A percentile compares a stretch with the other conserved stretches of the same genome.
Evolutionary conservation across 2,113 vertebrate genomes (phyloP).

Genomic region (Cairina moschata): DNA sequence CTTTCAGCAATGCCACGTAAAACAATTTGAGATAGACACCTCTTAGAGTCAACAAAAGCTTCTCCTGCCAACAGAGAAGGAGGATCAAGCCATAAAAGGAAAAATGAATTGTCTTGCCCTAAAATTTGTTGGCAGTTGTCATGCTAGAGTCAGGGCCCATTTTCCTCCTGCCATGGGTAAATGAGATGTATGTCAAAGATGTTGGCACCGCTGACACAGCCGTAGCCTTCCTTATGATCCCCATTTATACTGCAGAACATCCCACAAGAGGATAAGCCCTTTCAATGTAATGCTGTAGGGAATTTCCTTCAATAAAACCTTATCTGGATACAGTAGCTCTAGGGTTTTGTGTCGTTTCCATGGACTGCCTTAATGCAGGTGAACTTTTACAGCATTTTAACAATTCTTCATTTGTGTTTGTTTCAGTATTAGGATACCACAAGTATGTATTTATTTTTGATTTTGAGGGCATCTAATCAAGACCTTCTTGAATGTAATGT

Average conservation of each 20-base stretch:
- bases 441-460: neutral
- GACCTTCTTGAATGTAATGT: neutral
- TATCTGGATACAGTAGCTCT: neutral
- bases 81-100: neutral
- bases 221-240: neutral
- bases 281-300: fast-evolving
- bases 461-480: neutral
- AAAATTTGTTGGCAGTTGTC: neutral
- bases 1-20: neutral
- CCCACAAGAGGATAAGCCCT: neutral
- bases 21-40: neutral
- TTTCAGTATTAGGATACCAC: neutral
- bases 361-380: neutral
- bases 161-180: neutral
- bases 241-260: neutral
- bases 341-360: neutral
- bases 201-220: neutral
- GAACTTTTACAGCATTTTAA: neutral
- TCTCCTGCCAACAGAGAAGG: neutral
- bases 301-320: neutral
- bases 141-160: neutral
- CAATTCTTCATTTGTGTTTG: neutral
- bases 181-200: neutral
- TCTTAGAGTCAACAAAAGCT: neutral
- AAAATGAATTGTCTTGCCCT: neutral